Conservation (phyloP, 2,113 vertebrate genomes). For the Gallinago jamesoni region DNA sequence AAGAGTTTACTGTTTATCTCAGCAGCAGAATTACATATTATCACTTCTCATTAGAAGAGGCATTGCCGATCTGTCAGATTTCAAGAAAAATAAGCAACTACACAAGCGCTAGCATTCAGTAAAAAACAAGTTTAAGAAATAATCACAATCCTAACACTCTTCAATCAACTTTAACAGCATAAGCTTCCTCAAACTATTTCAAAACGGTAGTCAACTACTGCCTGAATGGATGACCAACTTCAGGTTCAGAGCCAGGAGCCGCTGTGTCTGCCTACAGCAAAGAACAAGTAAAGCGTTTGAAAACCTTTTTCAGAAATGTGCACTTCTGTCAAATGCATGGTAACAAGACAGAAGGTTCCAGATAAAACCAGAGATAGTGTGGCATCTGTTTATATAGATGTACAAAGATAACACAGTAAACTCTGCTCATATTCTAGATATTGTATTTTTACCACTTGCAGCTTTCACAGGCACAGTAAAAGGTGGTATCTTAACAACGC, state of each 20-base stretch:
- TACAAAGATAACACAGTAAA: neutral
- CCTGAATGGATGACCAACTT: neutral
- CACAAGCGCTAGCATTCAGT: neutral
- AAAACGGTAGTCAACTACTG: neutral
- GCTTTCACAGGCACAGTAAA: neutral
- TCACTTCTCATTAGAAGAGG: neutral
- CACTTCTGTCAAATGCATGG: fast-evolving
- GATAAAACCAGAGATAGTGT: neutral
- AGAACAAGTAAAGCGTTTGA: fast-evolving
- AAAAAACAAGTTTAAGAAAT: neutral
- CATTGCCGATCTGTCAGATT: neutral
- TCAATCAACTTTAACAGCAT: neutral
- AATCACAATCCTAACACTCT: neutral
- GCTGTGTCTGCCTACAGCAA: neutral
- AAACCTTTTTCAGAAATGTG: neutral
- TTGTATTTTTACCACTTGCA: neutral
- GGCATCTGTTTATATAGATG: neutral
- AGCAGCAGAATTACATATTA: neutral
- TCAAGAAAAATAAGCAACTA: neutral
- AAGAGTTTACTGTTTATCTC: neutral
- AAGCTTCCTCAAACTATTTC: neutral
- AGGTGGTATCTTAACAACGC: neutral
- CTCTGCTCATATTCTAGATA: neutral
- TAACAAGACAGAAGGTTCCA: neutral
- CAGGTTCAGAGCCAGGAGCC: neutral